Evolutionary conservation across 2,797 vertebrate genomes (phyloP), one percentile per base, ranked within the genome.

Genomic region (Acanthurus tractus): DNA sequence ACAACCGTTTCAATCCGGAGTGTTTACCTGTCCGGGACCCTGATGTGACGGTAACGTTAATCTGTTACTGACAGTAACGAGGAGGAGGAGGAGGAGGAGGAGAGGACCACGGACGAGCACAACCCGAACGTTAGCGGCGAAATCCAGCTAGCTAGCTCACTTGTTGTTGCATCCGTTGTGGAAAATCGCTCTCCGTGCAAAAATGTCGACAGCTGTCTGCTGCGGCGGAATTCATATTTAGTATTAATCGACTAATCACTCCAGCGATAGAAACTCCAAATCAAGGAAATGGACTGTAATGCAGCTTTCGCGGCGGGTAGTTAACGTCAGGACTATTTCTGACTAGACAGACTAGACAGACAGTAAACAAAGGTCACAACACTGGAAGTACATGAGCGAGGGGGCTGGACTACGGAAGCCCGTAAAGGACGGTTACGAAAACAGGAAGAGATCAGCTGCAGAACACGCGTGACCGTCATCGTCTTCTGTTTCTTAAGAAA

Each of bases 311-410:
- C 55, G 0, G 53, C 8, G 34, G 14, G 36, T 42, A 10, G 36
- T 36, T 56, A 5, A 40, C 38, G 38, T 40, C 38, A 40, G 5
- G 22, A 67, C 81, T 86, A 82, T 81, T 86, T 90, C 81, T 76
- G 82, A 75, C 78, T 29, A 50, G 61, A 75, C 36, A 49, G 74
- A 82, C 53, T 50, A 78, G 63, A 89, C 78, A 83, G 70, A 84
- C 81, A 86, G 93, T 94, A 94, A 95, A 94, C 92, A 94, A 92
- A 91, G 93, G 92, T 94, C 91, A 90, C 59, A 38, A 46, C 90
- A 90, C 89, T 0, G 94, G 94, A 96, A 95, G 88, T 93, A 92
- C 80, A 92, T 90, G 15, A 36, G 11, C 5, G 0, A 73, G 7
- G 48, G 48, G 83, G 89, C 86, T 53, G 83, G 20, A 42, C 75